Evolutionary conservation across 2,113 vertebrate species (phyloP), one percentile per base, ranked within the genome.

Genomic region (Litocranius walleri): DNA sequence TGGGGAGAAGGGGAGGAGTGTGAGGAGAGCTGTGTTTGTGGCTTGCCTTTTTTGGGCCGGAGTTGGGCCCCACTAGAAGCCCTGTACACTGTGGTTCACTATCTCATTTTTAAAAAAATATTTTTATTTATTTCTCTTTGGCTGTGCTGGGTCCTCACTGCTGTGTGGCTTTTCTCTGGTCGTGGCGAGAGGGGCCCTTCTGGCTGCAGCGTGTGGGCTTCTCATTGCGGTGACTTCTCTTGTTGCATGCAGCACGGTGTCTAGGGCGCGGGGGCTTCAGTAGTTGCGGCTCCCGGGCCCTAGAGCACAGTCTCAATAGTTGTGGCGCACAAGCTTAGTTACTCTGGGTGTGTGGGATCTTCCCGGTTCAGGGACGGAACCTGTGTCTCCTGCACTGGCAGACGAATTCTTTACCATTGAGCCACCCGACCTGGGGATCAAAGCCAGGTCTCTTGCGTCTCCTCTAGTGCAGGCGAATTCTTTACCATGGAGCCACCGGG

Each of bases 61-160:
- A 78, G 82, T 54, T 1, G 54, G n/a, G 29, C 50, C 50, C 87
- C 23, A 3, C 57, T 21, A 11, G 21, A 27, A 82, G 40, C 74
- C 84, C 71, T 56, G 29, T 19, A 43, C n/a, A 8, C 74, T 40
- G 21, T 6, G 29, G 13, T 36, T 57, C 78, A 2, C 48, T 16
- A 1, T 90, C 81, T 52, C 5, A 0, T 33, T 43, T 78, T 9
- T 1, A 0, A 21, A 12, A 71, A 71, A 36, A 36, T 11, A 6
- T 21, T 36, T 67, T 36, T 71, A 36, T 71, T 23, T 25, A 13
- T 74, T 43, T 27, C 6, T 43, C 36, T 43, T 14, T 19, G 71
- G 71, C 71, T 43, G 36, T 43, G 71, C 36, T 43, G 36, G 71
- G 71, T 40, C n/a, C 40, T 71, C 67, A 12, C 21, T 40, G 67